Conservation (phyloP, 2,797 vertebrate species). For the Argyrosomus regius region DNA sequence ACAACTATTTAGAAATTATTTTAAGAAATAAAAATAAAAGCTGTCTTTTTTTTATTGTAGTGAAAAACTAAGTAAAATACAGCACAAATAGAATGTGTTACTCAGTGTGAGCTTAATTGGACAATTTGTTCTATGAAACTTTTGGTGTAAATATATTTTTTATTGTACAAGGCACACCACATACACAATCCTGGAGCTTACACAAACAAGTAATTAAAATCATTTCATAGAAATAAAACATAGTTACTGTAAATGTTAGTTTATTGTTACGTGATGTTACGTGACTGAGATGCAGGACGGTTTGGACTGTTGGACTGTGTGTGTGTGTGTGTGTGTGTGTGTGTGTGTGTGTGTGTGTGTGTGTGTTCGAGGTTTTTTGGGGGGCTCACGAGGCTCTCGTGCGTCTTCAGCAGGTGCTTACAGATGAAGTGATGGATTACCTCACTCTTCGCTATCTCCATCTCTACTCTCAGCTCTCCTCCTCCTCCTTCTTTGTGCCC, state of each 20-base stretch:
- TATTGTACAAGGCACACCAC: background rate
- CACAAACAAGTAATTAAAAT: conserved; percentile 6
- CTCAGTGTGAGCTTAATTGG: background rate
- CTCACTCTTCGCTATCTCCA: conserved; percentile 63
- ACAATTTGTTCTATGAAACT: background rate
- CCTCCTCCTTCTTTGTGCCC: conserved; percentile 31
- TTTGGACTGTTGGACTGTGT: background rate
- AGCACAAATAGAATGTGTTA: background rate
- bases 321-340: background rate
- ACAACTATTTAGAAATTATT: background rate
- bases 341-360: background rate
- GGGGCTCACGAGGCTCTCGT: conserved; percentile 21
- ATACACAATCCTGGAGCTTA: background rate
- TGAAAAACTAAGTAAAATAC: background rate
- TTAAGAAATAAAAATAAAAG: too few species aligned
- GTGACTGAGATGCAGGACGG: conserved; percentile 10
- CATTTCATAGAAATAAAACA: background rate
- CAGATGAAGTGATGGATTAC: conserved; percentile 75
- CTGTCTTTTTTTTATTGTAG: background rate
- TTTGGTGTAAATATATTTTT: background rate
- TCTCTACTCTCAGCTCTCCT: conserved; percentile 30
- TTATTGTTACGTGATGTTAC: background rate
- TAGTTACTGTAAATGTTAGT: background rate
- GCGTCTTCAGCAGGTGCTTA: conserved; percentile 71
- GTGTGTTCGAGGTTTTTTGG: conserved; percentile 19